Evolutionary conservation across 2,113 vertebrate species (phyloP).

Genomic region (Oxygymnocypris stewartii): DNA sequence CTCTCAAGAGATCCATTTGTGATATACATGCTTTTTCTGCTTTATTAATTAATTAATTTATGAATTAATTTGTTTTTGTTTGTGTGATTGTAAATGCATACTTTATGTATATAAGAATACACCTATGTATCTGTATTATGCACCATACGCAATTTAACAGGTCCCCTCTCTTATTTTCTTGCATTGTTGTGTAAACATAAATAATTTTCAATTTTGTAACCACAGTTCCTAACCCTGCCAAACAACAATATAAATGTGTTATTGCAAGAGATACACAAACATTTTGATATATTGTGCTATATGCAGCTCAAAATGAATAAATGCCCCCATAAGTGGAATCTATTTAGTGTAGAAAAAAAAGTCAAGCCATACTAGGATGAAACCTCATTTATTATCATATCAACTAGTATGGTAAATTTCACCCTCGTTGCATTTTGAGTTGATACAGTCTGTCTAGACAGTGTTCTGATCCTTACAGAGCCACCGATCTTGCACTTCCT

Average conservation of each 20-base stretch:
- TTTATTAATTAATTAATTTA: neutral
- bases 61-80: neutral
- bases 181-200: neutral
- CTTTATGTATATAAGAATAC: neutral
- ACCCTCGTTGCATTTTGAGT: neutral
- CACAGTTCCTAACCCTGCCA: neutral
- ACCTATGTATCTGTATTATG: neutral
- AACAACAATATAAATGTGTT: neutral
- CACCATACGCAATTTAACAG: neutral
- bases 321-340: neutral
- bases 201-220: neutral
- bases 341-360: neutral
- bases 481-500: neutral
- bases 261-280: neutral
- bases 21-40: neutral
- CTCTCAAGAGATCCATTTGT: neutral
- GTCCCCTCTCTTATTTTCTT: neutral
- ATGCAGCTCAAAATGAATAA: neutral
- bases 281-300: neutral
- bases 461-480: neutral
- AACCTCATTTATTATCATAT: neutral
- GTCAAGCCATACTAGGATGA: neutral
- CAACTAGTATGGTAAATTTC: neutral
- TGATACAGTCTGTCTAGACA: conserved; percentile 31
- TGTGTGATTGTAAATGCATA: neutral